These are phyloP conservation scores for Actinostola sp. DNA, from an alignment of 92 coral and sea anemone genomes.

Conservation along the genomic window DNA sequence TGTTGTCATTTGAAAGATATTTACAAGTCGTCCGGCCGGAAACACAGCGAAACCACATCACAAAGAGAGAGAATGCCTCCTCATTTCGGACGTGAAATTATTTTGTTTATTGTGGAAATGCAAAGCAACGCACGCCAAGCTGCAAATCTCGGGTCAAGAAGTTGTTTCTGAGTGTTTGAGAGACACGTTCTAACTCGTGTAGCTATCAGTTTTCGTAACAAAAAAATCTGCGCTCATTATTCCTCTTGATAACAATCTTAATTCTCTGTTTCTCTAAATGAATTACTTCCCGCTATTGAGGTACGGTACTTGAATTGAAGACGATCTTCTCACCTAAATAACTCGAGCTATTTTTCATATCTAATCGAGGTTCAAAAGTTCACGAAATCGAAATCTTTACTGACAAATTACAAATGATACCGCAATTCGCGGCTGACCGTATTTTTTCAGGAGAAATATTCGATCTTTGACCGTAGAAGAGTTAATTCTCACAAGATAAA, in stretches of 20 bases:
- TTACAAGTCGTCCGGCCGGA: constrained; percentile 7
- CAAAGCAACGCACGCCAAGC: background rate
- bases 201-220: background rate
- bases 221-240: background rate
- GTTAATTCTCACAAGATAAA: background rate
- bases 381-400: constrained; percentile 5
- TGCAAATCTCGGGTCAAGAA: background rate
- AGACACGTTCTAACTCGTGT: background rate
- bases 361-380: constrained; percentile 31
- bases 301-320: too few species aligned
- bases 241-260: constrained; percentile 19
- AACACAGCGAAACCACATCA: background rate
- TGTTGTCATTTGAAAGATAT: constrained; percentile 13
- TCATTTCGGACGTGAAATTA: constrained; percentile 3
- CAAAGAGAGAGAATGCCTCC: background rate
- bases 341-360: background rate
- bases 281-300: constrained; percentile 24
- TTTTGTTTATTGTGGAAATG: constrained; percentile 7
- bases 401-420: constrained; percentile 20
- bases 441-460: constrained; percentile 22
- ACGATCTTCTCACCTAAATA: background rate
- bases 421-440: background rate
- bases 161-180: background rate
- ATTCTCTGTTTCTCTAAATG: constrained; percentile 11
- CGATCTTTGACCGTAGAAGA: constrained; percentile 17